Base-by-base conservation (phyloP, 2,888 invertebrate genomes). In the Brenthis ino region DNA sequence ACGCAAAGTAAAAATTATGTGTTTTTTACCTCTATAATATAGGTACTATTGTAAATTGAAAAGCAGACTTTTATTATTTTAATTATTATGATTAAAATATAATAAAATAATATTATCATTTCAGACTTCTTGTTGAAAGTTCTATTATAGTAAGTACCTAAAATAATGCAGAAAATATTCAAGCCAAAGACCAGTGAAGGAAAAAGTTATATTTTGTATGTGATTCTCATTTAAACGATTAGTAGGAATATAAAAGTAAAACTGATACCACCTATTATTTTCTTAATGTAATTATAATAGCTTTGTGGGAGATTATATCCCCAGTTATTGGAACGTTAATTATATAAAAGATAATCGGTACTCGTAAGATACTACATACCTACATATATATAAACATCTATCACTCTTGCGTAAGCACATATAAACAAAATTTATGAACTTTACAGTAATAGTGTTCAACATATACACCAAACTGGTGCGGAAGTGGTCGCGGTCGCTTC, bases 401-500 rank as follows among this genome's bases (percentile, higher is more conserved):
- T 51, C 0, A 37, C n/a, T 13, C 28, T 61, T 37, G 33, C 12
- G 50, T 33, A 61, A 57, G 12, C 2, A 58, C 20, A 12, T 24
- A 24, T 12, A 28, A 12, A 55, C 47, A 43, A 0, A 51, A 14
- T 56, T 28, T 74, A 74, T 76, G 74, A 82, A 82, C 77, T 81
- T 83, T 77, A 76, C 79, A 77, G 79, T 78, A 79, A 82, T 81
- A 79, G 79, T 81, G 80, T 79, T 78, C 70, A 78, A 78, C 75
- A 80, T 80, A 82, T 79, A 79, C 80, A 79, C 78, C 74, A 75
- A 77, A 76, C 74, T 61, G 73, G 74, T 74, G 70, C 53, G 74
- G 75, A 78, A 81, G 82, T 73, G 56, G 73, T 72, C 74, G 56
- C 60, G 72, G 75, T 78, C 81, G 82, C 81, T 81, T 79, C 80